These are phyloP conservation scores for Leuciscus waleckii DNA, from an alignment of 2,797 vertebrate species.

Conservation along the genomic window DNA sequence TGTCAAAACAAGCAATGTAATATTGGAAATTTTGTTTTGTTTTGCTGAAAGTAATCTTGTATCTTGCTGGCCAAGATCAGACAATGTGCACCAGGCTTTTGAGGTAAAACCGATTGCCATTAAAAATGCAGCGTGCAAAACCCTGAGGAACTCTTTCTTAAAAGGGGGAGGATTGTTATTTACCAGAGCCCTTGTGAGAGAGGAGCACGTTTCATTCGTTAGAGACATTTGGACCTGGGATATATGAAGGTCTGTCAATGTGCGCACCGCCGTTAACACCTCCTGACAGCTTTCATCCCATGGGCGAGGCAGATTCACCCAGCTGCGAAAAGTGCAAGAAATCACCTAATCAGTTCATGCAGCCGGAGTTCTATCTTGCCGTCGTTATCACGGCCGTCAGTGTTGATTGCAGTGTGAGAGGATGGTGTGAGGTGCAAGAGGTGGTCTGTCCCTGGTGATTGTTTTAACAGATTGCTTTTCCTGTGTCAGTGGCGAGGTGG, in stretches of 20 bases:
- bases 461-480: slow-evolving; percentile 74
- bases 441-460: slow-evolving; percentile 64
- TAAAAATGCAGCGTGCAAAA: slow-evolving; percentile 17
- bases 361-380: slow-evolving; percentile 38
- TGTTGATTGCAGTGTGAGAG: slow-evolving; percentile 60
- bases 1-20: background rate
- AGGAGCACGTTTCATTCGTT: slow-evolving; percentile 23
- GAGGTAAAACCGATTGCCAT: background rate
- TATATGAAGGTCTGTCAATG: slow-evolving; percentile 36
- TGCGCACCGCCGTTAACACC: background rate
- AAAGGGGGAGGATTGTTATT: slow-evolving; percentile 1
- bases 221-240: slow-evolving; percentile 13
- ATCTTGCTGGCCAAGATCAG: background rate
- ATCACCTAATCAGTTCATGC: slow-evolving; percentile 46
- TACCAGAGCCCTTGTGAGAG: slow-evolving; percentile 16
- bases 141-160: background rate
- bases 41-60: background rate
- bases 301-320: slow-evolving; percentile 29
- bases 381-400: slow-evolving; percentile 33
- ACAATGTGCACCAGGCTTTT: background rate
- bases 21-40: background rate
- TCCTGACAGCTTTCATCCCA: slow-evolving; percentile 32
- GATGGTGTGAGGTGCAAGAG: slow-evolving; percentile 45
- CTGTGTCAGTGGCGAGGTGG: slow-evolving; percentile 61
- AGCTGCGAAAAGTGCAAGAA: slow-evolving; percentile 49